Evolutionary conservation across 2,888 invertebrate genomes (phyloP).

Genomic region (Zootermopsis nevadensis): DNA sequence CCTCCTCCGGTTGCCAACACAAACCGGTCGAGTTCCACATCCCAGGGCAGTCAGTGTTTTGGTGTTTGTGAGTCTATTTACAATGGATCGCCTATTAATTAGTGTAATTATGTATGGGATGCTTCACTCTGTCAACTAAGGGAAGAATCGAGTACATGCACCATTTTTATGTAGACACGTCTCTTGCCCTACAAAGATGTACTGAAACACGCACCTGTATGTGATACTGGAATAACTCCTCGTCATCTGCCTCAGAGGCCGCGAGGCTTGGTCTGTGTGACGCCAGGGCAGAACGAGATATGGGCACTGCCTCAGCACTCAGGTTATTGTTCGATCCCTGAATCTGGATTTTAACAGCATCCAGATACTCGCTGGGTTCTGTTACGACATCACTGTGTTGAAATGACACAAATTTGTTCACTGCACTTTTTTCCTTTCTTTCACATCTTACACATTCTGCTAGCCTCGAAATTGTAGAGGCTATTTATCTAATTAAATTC

Average conservation of each 20-base stretch:
- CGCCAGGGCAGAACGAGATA: neutral
- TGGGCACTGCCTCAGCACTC: constrained; percentile 37
- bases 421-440: constrained; percentile 13
- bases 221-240: constrained; percentile 53
- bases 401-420: neutral
- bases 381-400: constrained; percentile 29
- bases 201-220: constrained; percentile 51
- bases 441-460: no score
- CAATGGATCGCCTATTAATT: no score
- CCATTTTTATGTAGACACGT: no score
- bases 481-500: no score
- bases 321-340: constrained; percentile 52
- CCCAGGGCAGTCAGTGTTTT: no score
- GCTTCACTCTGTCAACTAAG: no score
- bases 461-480: no score
- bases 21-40: no score
- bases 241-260: constrained; percentile 56
- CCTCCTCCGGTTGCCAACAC: no score
- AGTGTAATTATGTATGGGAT: no score
- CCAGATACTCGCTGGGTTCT: constrained; percentile 44
- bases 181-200: neutral
- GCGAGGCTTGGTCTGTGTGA: constrained; percentile 53
- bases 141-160: no score
- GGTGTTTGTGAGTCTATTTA: no score
- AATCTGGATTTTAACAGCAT: constrained; percentile 52